A percentile compares a stretch with the other conserved stretches of the same genome.
These are phyloP conservation scores for Penaeus vannamei DNA, from an alignment of 1,140 invertebrate species.

Conservation along the genomic window DNA sequence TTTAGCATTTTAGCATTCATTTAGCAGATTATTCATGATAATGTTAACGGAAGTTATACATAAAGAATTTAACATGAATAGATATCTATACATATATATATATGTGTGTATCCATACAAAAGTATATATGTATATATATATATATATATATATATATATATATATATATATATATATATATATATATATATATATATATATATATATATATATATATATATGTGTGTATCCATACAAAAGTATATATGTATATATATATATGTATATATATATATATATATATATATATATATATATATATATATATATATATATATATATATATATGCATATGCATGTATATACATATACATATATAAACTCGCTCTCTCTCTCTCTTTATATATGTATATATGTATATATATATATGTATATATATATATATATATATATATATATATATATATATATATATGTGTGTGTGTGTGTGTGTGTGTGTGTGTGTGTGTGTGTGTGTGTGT, in stretches of 20 bases:
- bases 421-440: no score
- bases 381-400: no score
- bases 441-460: no score
- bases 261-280: not conserved
- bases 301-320: not conserved
- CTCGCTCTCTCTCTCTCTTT: no score
- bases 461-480: not conserved
- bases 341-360: not conserved
- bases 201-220: slow-evolving; percentile 3
- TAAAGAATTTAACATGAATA: no score
- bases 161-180: slow-evolving; percentile 12
- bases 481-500: not conserved
- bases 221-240: not conserved
- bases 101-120: no score
- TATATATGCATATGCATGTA: not conserved
- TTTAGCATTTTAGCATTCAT: no score
- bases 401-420: no score
- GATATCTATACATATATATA: not conserved
- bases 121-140: not conserved
- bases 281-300: not conserved
- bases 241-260: slow-evolving; percentile 11
- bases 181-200: slow-evolving; percentile 2
- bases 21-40: no score
- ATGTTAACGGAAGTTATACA: no score
- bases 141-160: slow-evolving; percentile 1